Conservation (phyloP, 2,113 vertebrate species). For the Mixornis gularis region DNA sequence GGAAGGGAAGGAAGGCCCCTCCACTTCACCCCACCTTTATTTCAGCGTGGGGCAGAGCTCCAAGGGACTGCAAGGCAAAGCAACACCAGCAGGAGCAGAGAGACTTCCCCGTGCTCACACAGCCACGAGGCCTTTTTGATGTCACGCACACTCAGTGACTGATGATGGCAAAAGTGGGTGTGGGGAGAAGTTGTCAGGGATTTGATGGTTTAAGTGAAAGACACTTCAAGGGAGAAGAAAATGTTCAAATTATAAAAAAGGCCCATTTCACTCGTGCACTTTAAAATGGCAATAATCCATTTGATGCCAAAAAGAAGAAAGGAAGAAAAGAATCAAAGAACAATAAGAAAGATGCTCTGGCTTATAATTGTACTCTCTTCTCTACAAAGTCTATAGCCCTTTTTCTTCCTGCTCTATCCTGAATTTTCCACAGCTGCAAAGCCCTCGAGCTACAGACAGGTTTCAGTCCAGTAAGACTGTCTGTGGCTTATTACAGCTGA, state of each 20-base stretch:
- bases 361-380: neutral
- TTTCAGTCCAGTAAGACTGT: neutral
- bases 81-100: neutral
- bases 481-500: neutral
- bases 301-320: neutral
- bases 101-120: neutral
- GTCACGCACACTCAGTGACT: neutral
- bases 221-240: slow-evolving; percentile 20
- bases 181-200: neutral
- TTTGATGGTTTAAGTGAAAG: slow-evolving; percentile 20
- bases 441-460: neutral
- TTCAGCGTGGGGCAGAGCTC: neutral
- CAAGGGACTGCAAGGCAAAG: neutral
- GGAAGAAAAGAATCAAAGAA: neutral
- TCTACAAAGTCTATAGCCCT: neutral
- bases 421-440: neutral
- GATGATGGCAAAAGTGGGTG: neutral
- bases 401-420: neutral
- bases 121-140: neutral
- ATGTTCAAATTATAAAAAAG: slow-evolving; percentile 1
- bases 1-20: neutral
- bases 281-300: slow-evolving; percentile 16
- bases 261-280: neutral
- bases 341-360: neutral
- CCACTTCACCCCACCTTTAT: neutral